Conservation (phyloP, 2,888 invertebrate genomes). For the Slavum lentiscoides region DNA sequence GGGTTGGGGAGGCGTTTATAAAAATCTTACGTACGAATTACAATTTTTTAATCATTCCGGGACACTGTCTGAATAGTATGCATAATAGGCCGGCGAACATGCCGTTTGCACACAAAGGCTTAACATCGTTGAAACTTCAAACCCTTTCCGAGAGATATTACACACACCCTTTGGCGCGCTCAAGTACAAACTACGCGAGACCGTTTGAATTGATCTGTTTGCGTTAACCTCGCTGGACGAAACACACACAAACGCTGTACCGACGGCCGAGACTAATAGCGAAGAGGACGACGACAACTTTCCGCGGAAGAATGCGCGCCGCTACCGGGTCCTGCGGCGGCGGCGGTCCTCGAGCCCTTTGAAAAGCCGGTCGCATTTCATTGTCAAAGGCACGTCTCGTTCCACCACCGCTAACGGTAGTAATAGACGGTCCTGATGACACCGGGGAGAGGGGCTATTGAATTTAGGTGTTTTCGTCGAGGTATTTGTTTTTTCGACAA, state of each 20-base stretch:
- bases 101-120: not conserved
- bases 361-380: constrained; percentile 1
- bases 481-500: too few species aligned
- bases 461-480: too few species aligned
- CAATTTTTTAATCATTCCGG: not conserved
- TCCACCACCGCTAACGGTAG: too few species aligned
- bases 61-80: too few species aligned
- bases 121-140: not conserved
- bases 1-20: too few species aligned
- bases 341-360: not conserved
- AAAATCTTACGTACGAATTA: too few species aligned
- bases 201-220: constrained; percentile 29
- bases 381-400: not conserved
- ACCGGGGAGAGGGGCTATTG: too few species aligned
- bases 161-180: too few species aligned
- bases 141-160: not conserved
- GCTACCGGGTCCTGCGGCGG: not conserved
- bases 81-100: too few species aligned
- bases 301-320: not conserved
- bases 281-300: not conserved
- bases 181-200: not conserved
- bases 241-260: not conserved
- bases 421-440: too few species aligned
- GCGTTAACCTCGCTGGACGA: not conserved
- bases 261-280: not conserved